Conservation (phyloP, 2,888 invertebrate species). For the Nemotelus pantherinus region DNA sequence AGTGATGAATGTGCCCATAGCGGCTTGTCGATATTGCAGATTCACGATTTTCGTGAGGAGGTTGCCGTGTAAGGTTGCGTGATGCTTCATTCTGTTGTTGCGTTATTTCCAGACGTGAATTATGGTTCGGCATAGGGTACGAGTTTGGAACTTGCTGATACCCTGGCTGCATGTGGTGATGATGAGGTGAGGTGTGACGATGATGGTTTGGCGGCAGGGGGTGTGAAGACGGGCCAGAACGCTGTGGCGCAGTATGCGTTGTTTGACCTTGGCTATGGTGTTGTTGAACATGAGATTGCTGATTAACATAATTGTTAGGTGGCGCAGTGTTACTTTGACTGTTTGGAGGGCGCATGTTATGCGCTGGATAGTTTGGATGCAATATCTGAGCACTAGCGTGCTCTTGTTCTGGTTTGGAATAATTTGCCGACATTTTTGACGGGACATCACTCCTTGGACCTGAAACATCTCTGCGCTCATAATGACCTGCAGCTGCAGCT, state of each 20-base stretch:
- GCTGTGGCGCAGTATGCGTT: background rate
- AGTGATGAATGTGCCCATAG: too few species aligned
- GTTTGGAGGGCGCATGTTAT: background rate
- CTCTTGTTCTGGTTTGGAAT: too few species aligned
- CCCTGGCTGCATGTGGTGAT: background rate
- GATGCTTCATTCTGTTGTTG: too few species aligned
- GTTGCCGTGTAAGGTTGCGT: too few species aligned
- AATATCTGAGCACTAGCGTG: background rate
- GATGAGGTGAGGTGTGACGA: background rate
- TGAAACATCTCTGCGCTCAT: constrained; percentile 34
- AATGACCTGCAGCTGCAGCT: background rate
- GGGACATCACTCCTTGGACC: constrained; percentile 14
- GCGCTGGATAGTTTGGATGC: background rate
- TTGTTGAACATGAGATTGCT: too few species aligned
- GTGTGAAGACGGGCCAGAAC: constrained; percentile 1
- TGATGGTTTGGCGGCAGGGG: background rate
- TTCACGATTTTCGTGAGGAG: too few species aligned
- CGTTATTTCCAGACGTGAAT: too few species aligned
- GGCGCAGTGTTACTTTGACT: constrained; percentile 50
- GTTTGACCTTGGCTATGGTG: background rate
- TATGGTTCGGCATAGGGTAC: background rate
- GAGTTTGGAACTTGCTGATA: background rate
- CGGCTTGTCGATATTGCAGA: too few species aligned
- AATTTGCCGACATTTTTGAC: too few species aligned
- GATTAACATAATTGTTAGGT: too few species aligned